Percentiles rank a stretch among this genome's conserved stretches.
phyloP scores from a whole-genome alignment of 2,888 invertebrate genomes.

The Hyposoter dolosus region DNA sequence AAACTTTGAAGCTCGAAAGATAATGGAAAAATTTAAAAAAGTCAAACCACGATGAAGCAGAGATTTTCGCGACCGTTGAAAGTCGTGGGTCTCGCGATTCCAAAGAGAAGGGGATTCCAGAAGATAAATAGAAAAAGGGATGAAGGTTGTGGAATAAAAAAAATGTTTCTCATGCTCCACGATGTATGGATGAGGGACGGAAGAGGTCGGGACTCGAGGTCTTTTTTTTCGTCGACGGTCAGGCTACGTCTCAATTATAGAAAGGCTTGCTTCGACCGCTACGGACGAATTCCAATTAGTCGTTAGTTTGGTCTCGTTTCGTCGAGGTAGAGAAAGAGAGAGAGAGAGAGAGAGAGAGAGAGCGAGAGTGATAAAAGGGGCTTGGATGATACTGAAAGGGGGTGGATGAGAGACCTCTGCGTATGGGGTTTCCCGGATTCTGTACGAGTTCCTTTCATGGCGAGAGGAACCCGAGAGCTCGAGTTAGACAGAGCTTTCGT shows the following conservation, averaged over 20 bases:
- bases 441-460: conserved; percentile 85
- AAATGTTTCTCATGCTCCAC: conserved; percentile 59
- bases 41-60: not conserved
- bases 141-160: conserved; percentile 49
- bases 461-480: conserved; percentile 52
- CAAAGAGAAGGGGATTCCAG: conserved; percentile 1
- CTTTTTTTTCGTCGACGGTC: conserved; percentile 80
- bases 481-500: conserved; percentile 75
- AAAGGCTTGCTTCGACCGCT: conserved; percentile 84
- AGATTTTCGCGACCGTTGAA: conserved; percentile 1
- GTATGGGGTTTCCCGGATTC: conserved; percentile 84
- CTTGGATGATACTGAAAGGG: conserved; percentile 57
- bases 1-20: not conserved
- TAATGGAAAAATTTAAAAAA: not conserved
- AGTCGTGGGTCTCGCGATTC: conserved; percentile 9
- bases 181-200: conserved; percentile 26
- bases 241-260: conserved; percentile 84
- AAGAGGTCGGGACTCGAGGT: conserved; percentile 68
- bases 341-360: conserved; percentile 32
- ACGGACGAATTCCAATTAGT: conserved; percentile 85
- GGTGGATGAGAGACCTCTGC: conserved; percentile 70
- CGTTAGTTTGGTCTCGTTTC: conserved; percentile 82
- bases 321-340: conserved; percentile 72
- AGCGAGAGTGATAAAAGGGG: conserved; percentile 45
- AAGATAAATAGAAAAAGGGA: conserved; percentile 41